Percentiles rank a stretch among this genome's conserved stretches.
Conservation (phyloP, 2,888 invertebrate species). For the Limulus polyphemus region DNA sequence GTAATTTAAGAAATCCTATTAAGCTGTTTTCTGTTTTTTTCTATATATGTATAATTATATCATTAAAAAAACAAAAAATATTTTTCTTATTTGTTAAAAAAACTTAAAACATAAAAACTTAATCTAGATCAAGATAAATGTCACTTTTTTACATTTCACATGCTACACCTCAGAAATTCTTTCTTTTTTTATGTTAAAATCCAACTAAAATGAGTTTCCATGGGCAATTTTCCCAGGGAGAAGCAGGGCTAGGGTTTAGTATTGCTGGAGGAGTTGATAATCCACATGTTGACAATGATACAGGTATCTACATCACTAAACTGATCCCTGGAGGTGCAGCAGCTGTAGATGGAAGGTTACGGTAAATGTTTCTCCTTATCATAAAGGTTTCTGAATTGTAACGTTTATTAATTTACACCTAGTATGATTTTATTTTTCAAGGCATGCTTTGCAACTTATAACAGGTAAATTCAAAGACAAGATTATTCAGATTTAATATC, state of each 20-base stretch:
- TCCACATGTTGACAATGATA: conserved; percentile 71
- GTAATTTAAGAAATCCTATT: too few relatives aligned
- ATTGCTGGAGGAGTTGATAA: conserved; percentile 98
- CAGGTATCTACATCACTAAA: conserved; percentile 95
- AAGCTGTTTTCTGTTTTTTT: too few relatives aligned
- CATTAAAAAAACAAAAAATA: too few relatives aligned
- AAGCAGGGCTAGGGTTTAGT: conserved; percentile 90
- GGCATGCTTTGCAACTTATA: conserved; percentile 12
- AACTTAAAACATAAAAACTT: too few relatives aligned
- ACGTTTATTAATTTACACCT: too few relatives aligned
- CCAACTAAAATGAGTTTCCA: background rate
- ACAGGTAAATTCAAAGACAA: background rate
- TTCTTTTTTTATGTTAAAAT: background rate
- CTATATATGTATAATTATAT: too few relatives aligned
- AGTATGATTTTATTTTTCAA: background rate
- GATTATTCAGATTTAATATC: too few relatives aligned
- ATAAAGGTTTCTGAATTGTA: too few relatives aligned
- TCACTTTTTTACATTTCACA: too few relatives aligned
- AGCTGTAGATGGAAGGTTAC: conserved; percentile 76
- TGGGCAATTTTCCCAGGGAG: conserved; percentile 41
- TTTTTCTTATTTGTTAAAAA: too few relatives aligned
- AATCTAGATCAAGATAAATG: too few relatives aligned
- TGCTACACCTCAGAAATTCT: too few relatives aligned
- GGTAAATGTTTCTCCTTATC: conserved; percentile 27
- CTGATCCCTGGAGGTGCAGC: conserved; percentile 91